These are phyloP conservation scores for Syngnathus typhle DNA, from an alignment of 2,113 vertebrate species.

Conservation along the genomic window DNA sequence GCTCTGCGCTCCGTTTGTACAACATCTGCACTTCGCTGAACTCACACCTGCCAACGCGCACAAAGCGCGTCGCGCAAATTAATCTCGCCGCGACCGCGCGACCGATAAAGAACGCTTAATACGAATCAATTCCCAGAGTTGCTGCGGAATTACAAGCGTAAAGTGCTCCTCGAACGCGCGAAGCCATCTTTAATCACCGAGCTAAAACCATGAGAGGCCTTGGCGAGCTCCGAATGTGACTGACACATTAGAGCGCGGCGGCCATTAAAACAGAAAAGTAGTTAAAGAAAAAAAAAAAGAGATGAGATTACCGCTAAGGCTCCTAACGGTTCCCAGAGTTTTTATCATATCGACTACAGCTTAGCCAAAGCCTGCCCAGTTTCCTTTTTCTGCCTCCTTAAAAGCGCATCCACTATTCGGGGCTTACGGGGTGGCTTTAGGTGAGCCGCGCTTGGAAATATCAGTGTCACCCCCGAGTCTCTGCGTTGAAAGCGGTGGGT, in stretches of 20 bases:
- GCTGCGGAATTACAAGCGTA: slow-evolving; percentile 19
- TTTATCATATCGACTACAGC: slow-evolving; percentile 73
- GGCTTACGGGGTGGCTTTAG: slow-evolving; percentile 64
- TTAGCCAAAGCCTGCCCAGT: slow-evolving; percentile 64
- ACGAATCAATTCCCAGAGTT: slow-evolving; percentile 9
- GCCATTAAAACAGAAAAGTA: slow-evolving; percentile 64
- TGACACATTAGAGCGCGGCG: slow-evolving; percentile 57
- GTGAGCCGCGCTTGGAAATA: slow-evolving; percentile 53
- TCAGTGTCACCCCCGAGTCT: slow-evolving; percentile 60
- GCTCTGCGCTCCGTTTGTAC: slow-evolving; percentile 76
- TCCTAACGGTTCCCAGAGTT: slow-evolving; percentile 61
- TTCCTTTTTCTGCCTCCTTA: slow-evolving; percentile 58
- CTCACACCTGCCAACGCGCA: slow-evolving; percentile 77
- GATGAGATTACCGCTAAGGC: slow-evolving; percentile 69
- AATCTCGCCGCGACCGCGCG: not conserved
- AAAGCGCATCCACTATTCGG: slow-evolving; percentile 61
- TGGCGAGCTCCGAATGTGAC: slow-evolving; percentile 36
- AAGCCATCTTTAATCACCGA: slow-evolving; percentile 41
- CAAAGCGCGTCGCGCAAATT: not conserved
- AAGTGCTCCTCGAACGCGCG: slow-evolving; percentile 21
- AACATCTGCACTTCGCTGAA: slow-evolving; percentile 77
- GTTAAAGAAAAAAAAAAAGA: slow-evolving; percentile 47
- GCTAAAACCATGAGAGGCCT: slow-evolving; percentile 38
- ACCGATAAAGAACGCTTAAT: not conserved
- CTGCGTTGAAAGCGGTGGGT: slow-evolving; percentile 34